Base-by-base conservation (phyloP, 1,140 invertebrate genomes). In the Argopecten irradians region DNA sequence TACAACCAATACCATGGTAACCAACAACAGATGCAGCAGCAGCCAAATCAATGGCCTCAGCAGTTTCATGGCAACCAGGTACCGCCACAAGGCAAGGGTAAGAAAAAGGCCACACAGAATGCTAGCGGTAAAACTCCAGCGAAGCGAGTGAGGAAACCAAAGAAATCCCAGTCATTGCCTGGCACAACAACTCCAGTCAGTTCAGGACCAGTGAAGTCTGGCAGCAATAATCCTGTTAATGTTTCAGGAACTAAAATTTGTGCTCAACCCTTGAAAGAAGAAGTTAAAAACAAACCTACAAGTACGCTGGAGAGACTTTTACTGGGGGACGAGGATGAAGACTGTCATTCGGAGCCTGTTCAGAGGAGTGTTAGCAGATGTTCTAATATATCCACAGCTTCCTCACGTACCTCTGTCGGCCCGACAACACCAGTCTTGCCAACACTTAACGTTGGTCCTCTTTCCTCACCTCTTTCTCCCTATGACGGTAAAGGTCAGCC, bases 251-350 rank as follows among this genome's bases (percentile, higher is more conserved):
- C n/a, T 71, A 71, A 71, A 71, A 28, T 0, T 28, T 0, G 55
- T 28, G 55, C 55, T n/a, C 22, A 71, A 28, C 22, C n/a, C 1
- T 71, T n/a, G 14, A 46, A 46, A 71, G 55, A 71, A 28, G 55
- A 71, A 71, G 2, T 28, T 3, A 71, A 5, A 8, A n/a, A 22
- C 7, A 71, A 71, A 71, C 55, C 55, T 2, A 8, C 8, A 16
- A 71, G 55, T 71, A 71, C 55, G 91, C n/a, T 90, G 92, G 90
- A 92, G 89, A 86, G 34, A 83, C 82, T 83, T n/a, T 55, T 84
- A 33, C 86, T 87, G 33, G 33, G 83, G 33, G 41, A 84, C 28
- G 87, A 90, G 46, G 28, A 89, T 5, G 43, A 87, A n/a, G 34
- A 83, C 43, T 34, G 83, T 82, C 82, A 83, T 7, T 41, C 82